Evolutionary conservation across 1,140 invertebrate species (phyloP), one percentile per base, ranked within the genome.

Genomic region (Sarcophaga peregrina): DNA sequence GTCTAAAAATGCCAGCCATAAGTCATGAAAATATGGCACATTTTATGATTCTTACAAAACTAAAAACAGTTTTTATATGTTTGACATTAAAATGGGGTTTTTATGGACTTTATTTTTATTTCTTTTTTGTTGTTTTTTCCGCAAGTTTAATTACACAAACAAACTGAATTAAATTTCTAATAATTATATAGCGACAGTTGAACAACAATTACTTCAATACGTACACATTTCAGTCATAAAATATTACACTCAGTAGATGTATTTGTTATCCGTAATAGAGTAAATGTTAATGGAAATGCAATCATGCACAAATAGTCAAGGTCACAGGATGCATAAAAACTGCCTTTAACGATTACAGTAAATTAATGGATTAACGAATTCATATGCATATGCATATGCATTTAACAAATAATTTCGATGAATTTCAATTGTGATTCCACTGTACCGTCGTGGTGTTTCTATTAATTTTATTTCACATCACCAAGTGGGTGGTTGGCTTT

Each of bases 271-370:
- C n/a, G 54, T n/a, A 58, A 58, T 58, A 7, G n/a, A n/a, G 13
- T 58, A 58, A 58, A 15, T 58, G 15, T 58, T n/a, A n/a, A 58
- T 58, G 13, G 7, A 58, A 58, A 58, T 68, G 62, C 20, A 68
- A 68, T 17, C 62, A 68, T 68, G 62, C 62, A 68, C 20, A 68
- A 68, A 8, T 4, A 25, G 8, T 20, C 62, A 68, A 68, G 62
- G 62, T 25, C 20, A 68, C n/a, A 68, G 62, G 62, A 68, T 68
- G 62, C 62, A 68, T 68, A 68, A 68, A 68, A 68, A 20, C 20
- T 68, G n/a, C 1, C 25, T 37, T 37, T 20, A 58, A n/a, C n/a
- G 54, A 58, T 58, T 58, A 58, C 54, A 58, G 54, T 58, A 8
- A n/a, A 58, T 58, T 58, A 58, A 58, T n/a, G n/a, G n/a, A n/a